A percentile compares a stretch with the other conserved stretches of the same genome.
Evolutionary conservation across 1,140 invertebrate genomes (phyloP).

Genomic region (Cyphomyrmex costatus): DNA sequence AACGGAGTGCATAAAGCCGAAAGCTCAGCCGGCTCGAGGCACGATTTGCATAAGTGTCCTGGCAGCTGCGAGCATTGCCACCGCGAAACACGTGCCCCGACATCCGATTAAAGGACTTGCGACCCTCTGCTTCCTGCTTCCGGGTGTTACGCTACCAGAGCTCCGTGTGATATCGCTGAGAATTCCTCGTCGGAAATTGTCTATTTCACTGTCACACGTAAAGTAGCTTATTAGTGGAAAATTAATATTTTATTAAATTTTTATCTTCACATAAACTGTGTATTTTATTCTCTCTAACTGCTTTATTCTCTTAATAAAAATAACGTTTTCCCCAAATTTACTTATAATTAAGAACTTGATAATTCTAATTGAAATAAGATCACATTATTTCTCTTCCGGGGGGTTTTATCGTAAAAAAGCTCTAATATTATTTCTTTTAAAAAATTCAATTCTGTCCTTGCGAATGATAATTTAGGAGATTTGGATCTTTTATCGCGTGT

Average conservation of each 20-base stretch:
- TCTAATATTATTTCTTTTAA: not conserved
- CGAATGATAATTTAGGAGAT: not conserved
- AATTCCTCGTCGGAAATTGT: slow-evolving; percentile 50
- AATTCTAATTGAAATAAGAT: not conserved
- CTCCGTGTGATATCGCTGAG: slow-evolving; percentile 52
- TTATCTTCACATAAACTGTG: not conserved
- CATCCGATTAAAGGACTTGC: slow-evolving; percentile 82
- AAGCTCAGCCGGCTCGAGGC: slow-evolving; percentile 82
- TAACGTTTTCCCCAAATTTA: not conserved
- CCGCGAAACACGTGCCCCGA: slow-evolving; percentile 83
- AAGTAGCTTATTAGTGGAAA: slow-evolving; percentile 3
- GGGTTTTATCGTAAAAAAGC: not conserved
- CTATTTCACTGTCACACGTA: slow-evolving; percentile 11
- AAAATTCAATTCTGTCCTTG: not conserved
- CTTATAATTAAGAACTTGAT: not conserved
- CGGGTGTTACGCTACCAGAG: slow-evolving; percentile 68
- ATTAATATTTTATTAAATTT: not conserved
- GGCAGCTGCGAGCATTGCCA: slow-evolving; percentile 81
- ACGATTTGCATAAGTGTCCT: slow-evolving; percentile 85
- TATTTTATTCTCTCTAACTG: not conserved
- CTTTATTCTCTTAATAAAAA: not conserved
- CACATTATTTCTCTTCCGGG: not conserved
- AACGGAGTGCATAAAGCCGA: slow-evolving; percentile 82
- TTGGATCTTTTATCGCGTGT: not conserved
- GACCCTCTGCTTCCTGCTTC: slow-evolving; percentile 75